Conservation (phyloP, 2,888 invertebrate genomes). For the Parochlus steinenii region DNA sequence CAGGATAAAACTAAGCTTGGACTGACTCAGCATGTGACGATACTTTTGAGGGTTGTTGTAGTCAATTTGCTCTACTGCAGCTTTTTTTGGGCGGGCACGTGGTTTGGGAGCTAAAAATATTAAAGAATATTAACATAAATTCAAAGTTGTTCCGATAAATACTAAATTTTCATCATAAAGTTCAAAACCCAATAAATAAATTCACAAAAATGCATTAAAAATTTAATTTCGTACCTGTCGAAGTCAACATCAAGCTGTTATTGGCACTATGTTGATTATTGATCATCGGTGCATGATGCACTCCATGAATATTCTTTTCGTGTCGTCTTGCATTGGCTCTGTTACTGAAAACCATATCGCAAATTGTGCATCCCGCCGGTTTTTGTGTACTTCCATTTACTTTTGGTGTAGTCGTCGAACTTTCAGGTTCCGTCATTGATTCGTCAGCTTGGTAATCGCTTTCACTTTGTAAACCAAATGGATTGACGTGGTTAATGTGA, state of each 20-base stretch:
- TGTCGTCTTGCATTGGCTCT: constrained; percentile 30
- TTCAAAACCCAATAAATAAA: too few relatives aligned
- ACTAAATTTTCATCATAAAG: too few relatives aligned
- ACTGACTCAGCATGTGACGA: constrained; percentile 24
- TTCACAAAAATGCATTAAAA: too few relatives aligned
- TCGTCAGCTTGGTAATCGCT: too few relatives aligned
- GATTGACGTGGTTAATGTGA: constrained; percentile 17
- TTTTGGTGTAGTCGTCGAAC: too few relatives aligned
- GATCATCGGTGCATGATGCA: constrained; percentile 13
- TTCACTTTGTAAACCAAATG: constrained; percentile 12
- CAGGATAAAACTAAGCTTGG: constrained; percentile 27
- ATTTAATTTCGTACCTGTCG: too few relatives aligned
- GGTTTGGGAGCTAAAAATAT: too few relatives aligned
- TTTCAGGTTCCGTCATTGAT: too few relatives aligned
- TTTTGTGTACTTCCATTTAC: constrained; percentile 8
- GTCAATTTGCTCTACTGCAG: constrained; percentile 16
- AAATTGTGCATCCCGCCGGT: constrained; percentile 23
- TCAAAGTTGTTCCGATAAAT: too few relatives aligned
- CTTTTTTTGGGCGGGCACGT: background rate
- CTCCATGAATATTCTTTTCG: constrained; percentile 29
- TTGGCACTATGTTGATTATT: too few relatives aligned
- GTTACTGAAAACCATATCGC: constrained; percentile 29
- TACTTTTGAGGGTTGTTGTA: constrained; percentile 29
- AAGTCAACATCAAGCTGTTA: too few relatives aligned
- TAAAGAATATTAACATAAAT: too few relatives aligned